Conservation (phyloP, 2,888 invertebrate genomes). For the Stenodema calcarata region DNA sequence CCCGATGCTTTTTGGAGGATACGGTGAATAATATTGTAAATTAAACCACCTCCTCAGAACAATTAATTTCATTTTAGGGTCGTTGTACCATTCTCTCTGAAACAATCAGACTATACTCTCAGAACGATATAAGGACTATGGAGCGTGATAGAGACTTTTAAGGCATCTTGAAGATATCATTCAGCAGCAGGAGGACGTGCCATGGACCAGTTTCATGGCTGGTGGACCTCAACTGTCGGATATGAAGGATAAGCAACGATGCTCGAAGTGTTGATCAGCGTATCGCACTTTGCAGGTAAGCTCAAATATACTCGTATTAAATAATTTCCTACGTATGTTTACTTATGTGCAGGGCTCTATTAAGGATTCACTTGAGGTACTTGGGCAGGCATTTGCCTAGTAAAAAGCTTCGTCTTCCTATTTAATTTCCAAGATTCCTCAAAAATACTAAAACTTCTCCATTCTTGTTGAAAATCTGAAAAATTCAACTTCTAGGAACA, state of each 20-base stretch:
- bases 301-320: too few species aligned
- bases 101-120: not conserved
- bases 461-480: too few species aligned
- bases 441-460: too few species aligned
- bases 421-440: too few species aligned
- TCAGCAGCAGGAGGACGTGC: not conserved
- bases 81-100: too few species aligned
- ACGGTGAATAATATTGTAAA: not conserved
- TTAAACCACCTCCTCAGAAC: not conserved
- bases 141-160: not conserved
- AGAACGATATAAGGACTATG: not conserved
- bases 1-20: not conserved
- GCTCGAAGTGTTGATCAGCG: conserved; percentile 57
- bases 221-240: conserved; percentile 27
- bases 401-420: too few species aligned
- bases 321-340: not conserved
- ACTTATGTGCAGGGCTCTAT: not conserved
- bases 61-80: not conserved
- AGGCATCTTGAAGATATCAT: not conserved
- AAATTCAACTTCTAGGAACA: too few species aligned
- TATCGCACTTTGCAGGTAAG: conserved; percentile 58
- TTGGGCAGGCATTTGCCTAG: too few species aligned
- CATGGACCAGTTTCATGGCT: conserved; percentile 43
- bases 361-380: too few species aligned
- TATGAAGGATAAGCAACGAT: conserved; percentile 50